Conservation (phyloP, 2,113 vertebrate genomes). For the Limanda limanda region DNA sequence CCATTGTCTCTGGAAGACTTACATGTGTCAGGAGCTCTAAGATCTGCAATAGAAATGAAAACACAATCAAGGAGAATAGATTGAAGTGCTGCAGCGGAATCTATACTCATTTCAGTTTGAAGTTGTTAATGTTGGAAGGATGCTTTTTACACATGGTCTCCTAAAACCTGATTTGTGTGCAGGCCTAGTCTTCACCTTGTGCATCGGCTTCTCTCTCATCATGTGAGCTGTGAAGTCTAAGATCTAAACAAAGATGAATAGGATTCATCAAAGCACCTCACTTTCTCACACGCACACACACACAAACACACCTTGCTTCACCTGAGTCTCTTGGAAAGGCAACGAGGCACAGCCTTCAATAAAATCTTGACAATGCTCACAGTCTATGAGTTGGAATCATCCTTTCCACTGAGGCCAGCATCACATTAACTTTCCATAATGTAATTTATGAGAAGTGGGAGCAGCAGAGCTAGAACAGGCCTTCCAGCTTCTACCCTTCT, state of each 20-base stretch:
- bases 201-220: slow-evolving; percentile 10
- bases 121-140: background rate
- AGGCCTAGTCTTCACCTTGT: background rate
- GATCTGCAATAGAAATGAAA: background rate
- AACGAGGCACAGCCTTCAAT: slow-evolving; percentile 14
- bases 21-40: background rate
- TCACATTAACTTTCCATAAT: slow-evolving; percentile 28
- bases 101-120: background rate
- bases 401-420: slow-evolving; percentile 5
- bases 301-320: slow-evolving; percentile 14
- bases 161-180: slow-evolving; percentile 9
- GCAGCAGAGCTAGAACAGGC: background rate
- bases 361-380: slow-evolving; percentile 27
- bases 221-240: slow-evolving; percentile 17
- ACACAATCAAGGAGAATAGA: too few species aligned
- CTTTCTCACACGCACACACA: slow-evolving; percentile 19
- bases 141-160: background rate
- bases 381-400: slow-evolving; percentile 10
- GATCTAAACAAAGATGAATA: slow-evolving; percentile 44
- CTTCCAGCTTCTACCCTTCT: background rate
- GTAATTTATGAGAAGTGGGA: slow-evolving; percentile 23
- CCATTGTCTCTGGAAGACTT: background rate
- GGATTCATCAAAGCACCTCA: slow-evolving; percentile 46
- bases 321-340: slow-evolving; percentile 21
- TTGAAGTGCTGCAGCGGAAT: background rate